phyloP scores from a whole-genome alignment of 2,113 vertebrate genomes.

The Silurus meridionalis region DNA sequence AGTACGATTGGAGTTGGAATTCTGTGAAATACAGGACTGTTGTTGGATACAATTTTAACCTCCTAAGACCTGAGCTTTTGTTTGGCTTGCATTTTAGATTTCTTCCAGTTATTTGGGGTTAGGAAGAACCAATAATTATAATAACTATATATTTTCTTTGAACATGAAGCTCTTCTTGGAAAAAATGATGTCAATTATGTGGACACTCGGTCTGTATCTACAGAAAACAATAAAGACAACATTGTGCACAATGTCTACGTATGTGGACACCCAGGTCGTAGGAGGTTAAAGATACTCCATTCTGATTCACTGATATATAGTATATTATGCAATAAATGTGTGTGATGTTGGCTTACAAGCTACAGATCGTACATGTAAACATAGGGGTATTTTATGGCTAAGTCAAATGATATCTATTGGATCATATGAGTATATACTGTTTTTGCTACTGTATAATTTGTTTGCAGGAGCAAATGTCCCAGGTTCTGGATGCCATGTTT shows the following conservation, averaged over 20 bases:
- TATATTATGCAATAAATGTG: background rate
- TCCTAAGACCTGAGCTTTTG: too few species aligned
- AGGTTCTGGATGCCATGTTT: slow-evolving; percentile 98
- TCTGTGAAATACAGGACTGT: background rate
- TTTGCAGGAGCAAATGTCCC: slow-evolving; percentile 92
- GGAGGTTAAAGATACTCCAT: background rate
- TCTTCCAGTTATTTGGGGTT: too few species aligned
- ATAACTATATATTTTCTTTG: too few species aligned
- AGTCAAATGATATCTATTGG: too few species aligned
- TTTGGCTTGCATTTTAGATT: too few species aligned
- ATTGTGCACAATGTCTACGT: too few species aligned
- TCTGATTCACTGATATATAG: background rate
- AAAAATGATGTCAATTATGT: too few species aligned
- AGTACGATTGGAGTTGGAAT: background rate
- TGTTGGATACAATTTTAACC: background rate
- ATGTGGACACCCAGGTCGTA: too few species aligned
- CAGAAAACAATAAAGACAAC: too few species aligned
- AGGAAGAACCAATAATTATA: too few species aligned
- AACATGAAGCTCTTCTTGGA: too few species aligned
- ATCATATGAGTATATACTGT: background rate
- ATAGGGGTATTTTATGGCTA: background rate
- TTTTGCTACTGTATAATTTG: background rate
- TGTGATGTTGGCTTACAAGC: background rate
- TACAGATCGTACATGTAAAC: background rate
- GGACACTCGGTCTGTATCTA: too few species aligned